Conservation (phyloP, 2,888 invertebrate genomes). For the Drosophila quinaria region DNA sequence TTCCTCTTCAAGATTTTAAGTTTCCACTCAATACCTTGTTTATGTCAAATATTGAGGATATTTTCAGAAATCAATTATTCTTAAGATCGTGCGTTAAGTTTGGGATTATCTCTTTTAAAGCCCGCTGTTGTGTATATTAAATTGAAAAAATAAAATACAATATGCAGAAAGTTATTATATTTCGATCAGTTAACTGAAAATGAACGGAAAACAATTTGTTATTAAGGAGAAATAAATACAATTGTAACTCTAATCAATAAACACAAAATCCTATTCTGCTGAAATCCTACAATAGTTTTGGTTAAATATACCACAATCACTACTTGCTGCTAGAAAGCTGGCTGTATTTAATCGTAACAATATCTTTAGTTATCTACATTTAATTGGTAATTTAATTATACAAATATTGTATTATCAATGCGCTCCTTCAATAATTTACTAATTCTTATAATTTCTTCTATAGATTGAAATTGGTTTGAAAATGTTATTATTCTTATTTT, state of each 20-base stretch:
- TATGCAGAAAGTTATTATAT: slow-evolving; percentile 1
- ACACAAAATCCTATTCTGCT: slow-evolving; percentile 35
- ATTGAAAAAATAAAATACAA: background rate
- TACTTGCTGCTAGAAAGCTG: slow-evolving; percentile 78
- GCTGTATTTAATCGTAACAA: slow-evolving; percentile 64
- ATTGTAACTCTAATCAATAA: slow-evolving; percentile 19
- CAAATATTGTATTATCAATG: slow-evolving; percentile 50
- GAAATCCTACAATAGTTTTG: slow-evolving; percentile 60
- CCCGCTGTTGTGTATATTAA: slow-evolving; percentile 20
- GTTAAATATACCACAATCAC: slow-evolving; percentile 76
- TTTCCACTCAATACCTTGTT: slow-evolving; percentile 39
- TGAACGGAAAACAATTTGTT: slow-evolving; percentile 1
- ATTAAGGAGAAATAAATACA: slow-evolving; percentile 16
- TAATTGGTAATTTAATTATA: slow-evolving; percentile 54
- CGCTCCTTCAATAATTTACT: slow-evolving; percentile 64
- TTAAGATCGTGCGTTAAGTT: slow-evolving; percentile 38
- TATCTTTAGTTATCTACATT: slow-evolving; percentile 76
- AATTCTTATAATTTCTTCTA: slow-evolving; percentile 43
- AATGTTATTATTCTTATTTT: slow-evolving; percentile 39
- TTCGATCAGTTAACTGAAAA: slow-evolving; percentile 1
- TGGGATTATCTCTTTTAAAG: slow-evolving; percentile 44
- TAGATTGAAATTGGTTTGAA: slow-evolving; percentile 55
- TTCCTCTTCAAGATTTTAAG: slow-evolving; percentile 63
- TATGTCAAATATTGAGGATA: slow-evolving; percentile 22
- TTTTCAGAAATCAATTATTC: slow-evolving; percentile 18